Conservation (phyloP, 2,888 invertebrate species). For the Pristionchus arcanus region DNA sequence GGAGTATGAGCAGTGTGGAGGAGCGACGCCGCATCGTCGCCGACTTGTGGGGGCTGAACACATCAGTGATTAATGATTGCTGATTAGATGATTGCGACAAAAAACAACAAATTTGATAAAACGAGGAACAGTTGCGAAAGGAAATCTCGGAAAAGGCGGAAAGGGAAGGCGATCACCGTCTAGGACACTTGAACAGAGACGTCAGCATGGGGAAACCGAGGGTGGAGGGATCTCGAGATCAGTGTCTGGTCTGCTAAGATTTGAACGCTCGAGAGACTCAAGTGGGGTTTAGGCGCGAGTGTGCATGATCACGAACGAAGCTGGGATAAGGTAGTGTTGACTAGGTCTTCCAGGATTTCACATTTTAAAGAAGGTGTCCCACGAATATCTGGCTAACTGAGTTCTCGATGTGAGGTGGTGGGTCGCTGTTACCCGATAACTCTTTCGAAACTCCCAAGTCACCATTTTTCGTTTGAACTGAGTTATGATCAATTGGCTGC, state of each 20-base stretch:
- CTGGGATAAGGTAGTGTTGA: not conserved
- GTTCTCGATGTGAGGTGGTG: no score
- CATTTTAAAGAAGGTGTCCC: no score
- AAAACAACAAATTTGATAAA: no score
- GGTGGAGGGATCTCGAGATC: not conserved
- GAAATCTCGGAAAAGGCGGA: not conserved
- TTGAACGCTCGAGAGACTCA: not conserved
- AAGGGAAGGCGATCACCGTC: not conserved
- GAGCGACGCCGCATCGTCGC: slow-evolving; percentile 25
- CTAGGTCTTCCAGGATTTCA: no score
- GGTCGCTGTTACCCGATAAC: no score
- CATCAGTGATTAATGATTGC: not conserved
- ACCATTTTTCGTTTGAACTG: no score
- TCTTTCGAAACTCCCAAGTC: no score
- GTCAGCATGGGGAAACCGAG: not conserved
- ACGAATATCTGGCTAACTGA: no score
- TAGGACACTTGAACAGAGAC: not conserved
- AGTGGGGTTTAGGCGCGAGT: not conserved
- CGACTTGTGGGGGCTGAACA: not conserved
- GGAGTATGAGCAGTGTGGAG: slow-evolving; percentile 16
- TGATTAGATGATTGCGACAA: no score
- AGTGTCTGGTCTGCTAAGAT: not conserved
- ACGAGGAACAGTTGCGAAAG: not conserved
- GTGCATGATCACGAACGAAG: not conserved
- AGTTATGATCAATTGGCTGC: no score